Base-by-base conservation (phyloP, 2,113 vertebrate species). In the Salminus brasiliensis region DNA sequence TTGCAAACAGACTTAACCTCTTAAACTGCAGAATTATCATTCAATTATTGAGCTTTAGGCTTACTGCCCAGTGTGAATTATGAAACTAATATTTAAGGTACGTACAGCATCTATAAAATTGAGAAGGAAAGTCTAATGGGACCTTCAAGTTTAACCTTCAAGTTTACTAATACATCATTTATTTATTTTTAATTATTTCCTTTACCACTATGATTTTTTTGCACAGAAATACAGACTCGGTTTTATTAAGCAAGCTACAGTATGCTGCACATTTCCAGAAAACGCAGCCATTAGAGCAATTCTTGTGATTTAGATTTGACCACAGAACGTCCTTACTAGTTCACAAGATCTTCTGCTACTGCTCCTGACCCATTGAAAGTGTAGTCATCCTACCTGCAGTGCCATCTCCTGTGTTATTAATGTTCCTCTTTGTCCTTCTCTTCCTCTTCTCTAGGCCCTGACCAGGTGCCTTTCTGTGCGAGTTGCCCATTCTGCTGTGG, bases 401-500 rank as follows among this genome's bases (percentile, higher is more conserved):
- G 45, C 68, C 55, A 59, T 12, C 21, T 57, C 74, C 76, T 27
- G 10, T 43, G 49, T 47, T 76, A 41, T 62, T 68, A 76, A 55
- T 53, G 59, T 81, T 83, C 59, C 49, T 72, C 34, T 55, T 69
- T 43, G n/a, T 52, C 39, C 36, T 86, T 25, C 13, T 85, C 43
- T 85, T 85, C 47, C 80, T 86, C 41, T 74, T 82, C 68, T 72
- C 78, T 59, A 79, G 71, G 57, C n/a, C 68, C 52, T 25, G 72
- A 63, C 53, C 9, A 72, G 76, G 29, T 69, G 70, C 63, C 73
- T 86, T 85, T 67, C 60, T 75, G 21, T 78, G 82, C 15, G 81
- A 82, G 77, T 86, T 88, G 32, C 85, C 85, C 87, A 85, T 87
- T 32, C 71, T 39, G 78, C 41, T 25, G 39, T 27, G 68, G 68